Conservation (phyloP, 2,797 vertebrate genomes). For the Odontamblyopus rebecca region DNA sequence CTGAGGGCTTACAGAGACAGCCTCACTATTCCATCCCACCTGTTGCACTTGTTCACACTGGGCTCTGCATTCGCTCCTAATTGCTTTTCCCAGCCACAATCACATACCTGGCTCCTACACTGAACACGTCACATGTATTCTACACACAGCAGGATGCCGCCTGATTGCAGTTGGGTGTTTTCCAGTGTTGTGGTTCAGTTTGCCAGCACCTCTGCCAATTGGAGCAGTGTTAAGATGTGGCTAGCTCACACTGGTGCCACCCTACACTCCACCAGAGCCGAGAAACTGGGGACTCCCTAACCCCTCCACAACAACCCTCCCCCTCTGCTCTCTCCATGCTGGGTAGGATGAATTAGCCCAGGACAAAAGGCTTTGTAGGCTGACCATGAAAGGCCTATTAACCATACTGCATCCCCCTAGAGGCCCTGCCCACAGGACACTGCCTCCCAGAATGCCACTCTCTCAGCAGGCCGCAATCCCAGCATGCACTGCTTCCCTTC, state of each 20-base stretch:
- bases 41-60: conserved; percentile 62
- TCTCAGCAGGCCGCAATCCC: conserved; percentile 78
- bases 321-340: conserved; percentile 72
- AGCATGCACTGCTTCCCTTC: conserved; percentile 79
- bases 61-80: not conserved
- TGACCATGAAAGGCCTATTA: conserved; percentile 86
- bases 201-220: conserved; percentile 55
- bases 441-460: conserved; percentile 81
- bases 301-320: conserved; percentile 48
- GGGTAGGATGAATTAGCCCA: conserved; percentile 81
- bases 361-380: conserved; percentile 85
- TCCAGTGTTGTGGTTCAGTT: conserved; percentile 54
- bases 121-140: conserved; percentile 11
- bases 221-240: conserved; percentile 48
- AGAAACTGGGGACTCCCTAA: conserved; percentile 51
- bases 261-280: conserved; percentile 37
- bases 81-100: not conserved
- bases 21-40: conserved; percentile 48
- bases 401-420: conserved; percentile 85
- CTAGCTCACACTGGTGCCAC: conserved; percentile 60
- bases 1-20: conserved; percentile 50
- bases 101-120: conserved; percentile 11
- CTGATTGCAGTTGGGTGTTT: conserved; percentile 51
- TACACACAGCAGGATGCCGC: conserved; percentile 35
- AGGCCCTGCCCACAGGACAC: conserved; percentile 85